A percentile compares a stretch with the other conserved stretches of the same genome.
These are phyloP conservation scores for Alcedo atthis DNA, from an alignment of 2,797 vertebrate species.

Conservation along the genomic window DNA sequence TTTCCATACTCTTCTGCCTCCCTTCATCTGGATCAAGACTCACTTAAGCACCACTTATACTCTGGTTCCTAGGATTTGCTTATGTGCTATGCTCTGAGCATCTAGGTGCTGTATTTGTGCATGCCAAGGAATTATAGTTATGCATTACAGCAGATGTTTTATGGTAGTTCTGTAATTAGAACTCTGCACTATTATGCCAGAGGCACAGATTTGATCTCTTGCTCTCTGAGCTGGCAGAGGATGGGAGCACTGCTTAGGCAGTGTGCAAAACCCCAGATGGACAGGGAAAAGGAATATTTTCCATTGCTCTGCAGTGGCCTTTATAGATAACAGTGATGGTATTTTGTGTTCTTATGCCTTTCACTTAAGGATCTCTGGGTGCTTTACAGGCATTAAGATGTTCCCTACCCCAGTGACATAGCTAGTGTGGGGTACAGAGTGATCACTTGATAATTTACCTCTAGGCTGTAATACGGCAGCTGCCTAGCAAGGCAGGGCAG, in stretches of 20 bases:
- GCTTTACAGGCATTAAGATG: not conserved
- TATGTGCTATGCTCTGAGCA: not conserved
- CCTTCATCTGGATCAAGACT: not conserved
- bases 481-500: not conserved
- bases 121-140: constrained; percentile 32
- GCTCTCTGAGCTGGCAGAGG: constrained; percentile 39
- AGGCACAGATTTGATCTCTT: constrained; percentile 38
- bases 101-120: constrained; percentile 24
- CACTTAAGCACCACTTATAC: fast-evolving
- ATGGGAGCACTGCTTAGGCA: constrained; percentile 2
- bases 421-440: not conserved
- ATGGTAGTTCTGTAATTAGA: constrained; percentile 62
- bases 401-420: not conserved
- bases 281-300: constrained; percentile 22
- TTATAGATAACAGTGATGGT: not conserved
- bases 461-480: not conserved
- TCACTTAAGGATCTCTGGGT: constrained; percentile 24
- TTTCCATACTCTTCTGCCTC: not conserved
- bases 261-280: constrained; percentile 36
- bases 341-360: constrained; percentile 30
- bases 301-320: constrained; percentile 19
- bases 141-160: constrained; percentile 51
- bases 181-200: constrained; percentile 13
- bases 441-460: not conserved
- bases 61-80: not conserved